Evolutionary conservation across 2,113 vertebrate species (phyloP), one percentile per base, ranked within the genome.

Genomic region (Oncorhynchus gorbuscha): DNA sequence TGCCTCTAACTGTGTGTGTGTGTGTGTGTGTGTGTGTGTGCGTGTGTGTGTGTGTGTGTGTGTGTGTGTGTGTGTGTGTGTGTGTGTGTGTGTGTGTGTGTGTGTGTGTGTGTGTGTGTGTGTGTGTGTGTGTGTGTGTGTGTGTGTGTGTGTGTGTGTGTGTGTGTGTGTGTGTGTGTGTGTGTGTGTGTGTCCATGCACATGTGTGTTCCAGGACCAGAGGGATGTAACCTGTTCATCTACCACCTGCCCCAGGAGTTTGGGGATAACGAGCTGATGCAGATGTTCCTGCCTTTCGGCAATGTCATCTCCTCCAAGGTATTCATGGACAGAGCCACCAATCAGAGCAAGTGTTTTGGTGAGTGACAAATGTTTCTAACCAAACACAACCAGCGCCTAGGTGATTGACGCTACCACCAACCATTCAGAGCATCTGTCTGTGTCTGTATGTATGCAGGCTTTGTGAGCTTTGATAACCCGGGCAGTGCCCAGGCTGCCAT

Each of bases 381-480:
- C 84, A 95, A 95, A 89, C 94, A 95, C 93, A 95, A 94, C 89
- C 94, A 95, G 89, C 95, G 94, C 91, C 94, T 95, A 69, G 94
- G 94, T 95, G 79, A 95, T n/a, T 62, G 59, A 62, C n/a, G 22
- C 20, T 62, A 9, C 89, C 48, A 61, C 26, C 64, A 11, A 39
- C 26, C 14, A 32, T 28, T 64, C 51, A 55, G 51, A 55, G 51
- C 1, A 18, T 55, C 51, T 55, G 3, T 55, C 51, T 14, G 14
- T 55, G 51, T 55, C 51, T 55, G 16, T 55, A 55, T 45, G 51
- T 18, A 18, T 55, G 51, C 86, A 96, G 95, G 95, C 79, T 96
- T 96, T 35, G 95, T 96, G 91, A 96, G 95, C 90, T 96, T 96
- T 85, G 95, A 96, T 93, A 96, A 96, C 91, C 95, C 95, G 6